A percentile compares a stretch with the other conserved stretches of the same genome.
Conservation (phyloP, 2,888 invertebrate genomes). For the Parelbella ahira region DNA sequence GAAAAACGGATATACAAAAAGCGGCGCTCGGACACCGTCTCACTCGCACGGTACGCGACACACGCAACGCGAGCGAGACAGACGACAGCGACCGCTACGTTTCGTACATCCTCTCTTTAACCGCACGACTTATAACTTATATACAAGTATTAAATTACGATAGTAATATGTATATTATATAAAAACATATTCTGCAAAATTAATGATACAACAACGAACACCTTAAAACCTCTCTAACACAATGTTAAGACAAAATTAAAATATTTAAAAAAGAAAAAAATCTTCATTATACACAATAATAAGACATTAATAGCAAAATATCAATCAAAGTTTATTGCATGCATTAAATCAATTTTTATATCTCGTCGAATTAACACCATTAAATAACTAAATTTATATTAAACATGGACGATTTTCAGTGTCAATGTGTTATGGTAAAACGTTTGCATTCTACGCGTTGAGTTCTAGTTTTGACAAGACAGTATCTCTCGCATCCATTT, state of each 20-base stretch:
- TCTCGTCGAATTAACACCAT: conserved; percentile 65
- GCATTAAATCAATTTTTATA: no score
- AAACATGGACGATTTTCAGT: conserved; percentile 62
- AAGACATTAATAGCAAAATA: conserved; percentile 67
- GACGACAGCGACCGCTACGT: no score
- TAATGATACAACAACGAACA: conserved; percentile 62
- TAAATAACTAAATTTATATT: conserved; percentile 54
- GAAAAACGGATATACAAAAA: no score
- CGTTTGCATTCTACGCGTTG: conserved; percentile 6
- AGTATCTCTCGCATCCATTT: no score
- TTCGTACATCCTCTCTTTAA: no score
- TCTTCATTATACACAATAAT: conserved; percentile 44
- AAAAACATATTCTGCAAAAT: conserved; percentile 46
- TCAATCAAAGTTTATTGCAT: conserved; percentile 75
- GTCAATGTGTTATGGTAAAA: conserved; percentile 32
- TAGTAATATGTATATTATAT: conserved; percentile 34
- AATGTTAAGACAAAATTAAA: conserved; percentile 60
- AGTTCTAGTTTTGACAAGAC: conserved; percentile 2
- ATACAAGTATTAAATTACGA: conserved; percentile 58
- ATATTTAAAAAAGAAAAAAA: conserved; percentile 46
- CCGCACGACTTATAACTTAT: no score
- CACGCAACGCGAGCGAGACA: no score
- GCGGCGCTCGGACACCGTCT: no score
- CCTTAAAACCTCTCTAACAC: conserved; percentile 53
- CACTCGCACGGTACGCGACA: no score